phyloP scores from a whole-genome alignment of 2,113 vertebrate genomes.

The Psettodes erumei region DNA sequence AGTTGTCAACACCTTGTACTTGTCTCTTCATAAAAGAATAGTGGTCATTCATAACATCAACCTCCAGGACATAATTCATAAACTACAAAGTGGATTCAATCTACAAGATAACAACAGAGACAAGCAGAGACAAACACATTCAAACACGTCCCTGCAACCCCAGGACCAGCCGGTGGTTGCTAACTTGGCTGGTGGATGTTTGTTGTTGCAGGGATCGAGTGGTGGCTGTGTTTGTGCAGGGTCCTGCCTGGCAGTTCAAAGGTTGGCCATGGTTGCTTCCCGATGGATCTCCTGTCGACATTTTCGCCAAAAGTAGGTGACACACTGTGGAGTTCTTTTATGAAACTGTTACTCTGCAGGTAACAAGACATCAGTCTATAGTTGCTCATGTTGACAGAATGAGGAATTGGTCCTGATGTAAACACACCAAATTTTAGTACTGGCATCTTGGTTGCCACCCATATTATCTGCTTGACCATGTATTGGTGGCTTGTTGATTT shows the following conservation, averaged over 20 bases:
- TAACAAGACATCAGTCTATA: background rate
- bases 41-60: background rate
- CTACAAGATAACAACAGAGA: background rate
- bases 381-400: background rate
- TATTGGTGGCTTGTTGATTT: too few relatives aligned
- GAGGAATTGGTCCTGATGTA: too few relatives aligned
- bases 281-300: conserved; percentile 97
- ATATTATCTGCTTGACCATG: too few relatives aligned
- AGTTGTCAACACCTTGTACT: background rate
- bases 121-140: too few relatives aligned
- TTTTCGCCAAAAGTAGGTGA: conserved; percentile 98
- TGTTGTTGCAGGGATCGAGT: conserved; percentile 90
- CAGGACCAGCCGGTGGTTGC: background rate
- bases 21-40: background rate
- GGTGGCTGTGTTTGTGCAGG: conserved; percentile 97
- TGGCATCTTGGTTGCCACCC: too few relatives aligned
- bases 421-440: too few relatives aligned
- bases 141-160: background rate
- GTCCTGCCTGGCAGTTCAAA: conserved; percentile 99
- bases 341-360: rapidly evolving
- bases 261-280: conserved; percentile 98
- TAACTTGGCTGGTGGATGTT: background rate
- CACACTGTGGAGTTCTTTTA: background rate
- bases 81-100: background rate
- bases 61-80: background rate